Evolutionary conservation across 23 tunicate genomes (phyloP).

Genomic region (Styela clava): DNA sequence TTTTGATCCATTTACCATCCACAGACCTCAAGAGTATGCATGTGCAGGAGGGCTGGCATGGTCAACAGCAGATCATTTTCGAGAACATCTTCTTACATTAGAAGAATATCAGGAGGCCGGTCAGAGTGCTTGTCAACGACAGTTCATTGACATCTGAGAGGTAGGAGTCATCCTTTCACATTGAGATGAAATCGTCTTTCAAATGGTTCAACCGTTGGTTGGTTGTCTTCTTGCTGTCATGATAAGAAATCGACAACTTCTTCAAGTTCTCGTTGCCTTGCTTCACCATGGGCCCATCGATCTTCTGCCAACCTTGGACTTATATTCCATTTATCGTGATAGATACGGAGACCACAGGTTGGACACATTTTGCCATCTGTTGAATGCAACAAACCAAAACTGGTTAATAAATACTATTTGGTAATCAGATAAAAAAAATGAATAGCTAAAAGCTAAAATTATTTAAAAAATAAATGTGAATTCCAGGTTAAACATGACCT

Average conservation of each 20-base stretch:
- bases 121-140: slow-evolving; percentile 74
- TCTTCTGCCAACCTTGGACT: slow-evolving; percentile 82
- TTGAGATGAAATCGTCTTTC: no score
- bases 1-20: no score
- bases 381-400: slow-evolving; percentile 17
- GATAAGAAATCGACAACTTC: slow-evolving; percentile 90
- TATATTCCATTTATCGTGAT: slow-evolving; percentile 94
- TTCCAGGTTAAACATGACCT: no score
- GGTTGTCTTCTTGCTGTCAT: no score
- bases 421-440: background rate
- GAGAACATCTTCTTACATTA: slow-evolving; percentile 45
- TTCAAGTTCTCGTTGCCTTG: slow-evolving; percentile 79
- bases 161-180: no score
- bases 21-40: slow-evolving; percentile 77
- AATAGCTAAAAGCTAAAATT: background rate
- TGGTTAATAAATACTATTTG: no score
- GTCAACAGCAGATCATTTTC: slow-evolving; percentile 37
- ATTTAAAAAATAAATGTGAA: background rate
- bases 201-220: no score
- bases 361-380: slow-evolving; percentile 91
- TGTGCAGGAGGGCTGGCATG: slow-evolving; percentile 74
- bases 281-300: slow-evolving; percentile 93
- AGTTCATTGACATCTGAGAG: slow-evolving; percentile 66
- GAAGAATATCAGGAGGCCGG: slow-evolving; percentile 84
- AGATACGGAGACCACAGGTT: slow-evolving; percentile 55